phyloP scores from a whole-genome alignment of 2,797 vertebrate genomes.

The Halcyon smyrnensis region DNA sequence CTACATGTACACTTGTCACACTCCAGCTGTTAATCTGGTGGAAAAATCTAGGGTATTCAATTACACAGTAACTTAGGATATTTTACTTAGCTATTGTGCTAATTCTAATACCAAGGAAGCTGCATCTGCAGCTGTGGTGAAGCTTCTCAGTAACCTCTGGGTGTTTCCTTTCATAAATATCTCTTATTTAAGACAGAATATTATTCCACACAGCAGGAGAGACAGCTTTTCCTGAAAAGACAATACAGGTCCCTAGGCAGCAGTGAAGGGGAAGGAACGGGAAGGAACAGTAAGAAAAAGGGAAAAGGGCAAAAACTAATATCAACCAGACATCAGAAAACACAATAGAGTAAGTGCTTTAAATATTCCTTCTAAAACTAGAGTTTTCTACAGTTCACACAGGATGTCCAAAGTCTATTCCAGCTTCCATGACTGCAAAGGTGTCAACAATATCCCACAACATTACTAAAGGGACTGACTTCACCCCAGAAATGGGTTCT shows the following conservation, averaged over 20 bases:
- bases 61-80: slow-evolving; percentile 42
- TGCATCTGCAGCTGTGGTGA: not conserved
- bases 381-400: not conserved
- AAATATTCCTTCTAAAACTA: not conserved
- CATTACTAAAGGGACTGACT: not conserved
- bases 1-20: not conserved
- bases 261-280: not conserved
- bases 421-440: not conserved
- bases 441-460: not conserved
- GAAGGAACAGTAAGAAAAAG: not conserved
- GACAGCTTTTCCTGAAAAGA: not conserved
- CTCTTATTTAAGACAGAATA: not conserved
- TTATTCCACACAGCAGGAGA: not conserved
- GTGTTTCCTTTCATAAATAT: slow-evolving; percentile 54
- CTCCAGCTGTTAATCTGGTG: slow-evolving; percentile 41
- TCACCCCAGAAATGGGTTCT: not conserved
- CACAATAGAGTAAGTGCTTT: not conserved
- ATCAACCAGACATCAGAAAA: not conserved
- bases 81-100: slow-evolving; percentile 14
- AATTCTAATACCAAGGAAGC: not conserved
- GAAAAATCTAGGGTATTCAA: slow-evolving; percentile 53
- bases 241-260: not conserved
- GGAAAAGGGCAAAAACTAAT: accelerated
- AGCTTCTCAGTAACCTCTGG: slow-evolving; percentile 37
- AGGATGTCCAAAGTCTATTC: not conserved